Percentiles rank a stretch among this genome's conserved stretches.
Evolutionary conservation across 2,113 vertebrate species (phyloP).

Genomic region (Podocnemis expansa): DNA sequence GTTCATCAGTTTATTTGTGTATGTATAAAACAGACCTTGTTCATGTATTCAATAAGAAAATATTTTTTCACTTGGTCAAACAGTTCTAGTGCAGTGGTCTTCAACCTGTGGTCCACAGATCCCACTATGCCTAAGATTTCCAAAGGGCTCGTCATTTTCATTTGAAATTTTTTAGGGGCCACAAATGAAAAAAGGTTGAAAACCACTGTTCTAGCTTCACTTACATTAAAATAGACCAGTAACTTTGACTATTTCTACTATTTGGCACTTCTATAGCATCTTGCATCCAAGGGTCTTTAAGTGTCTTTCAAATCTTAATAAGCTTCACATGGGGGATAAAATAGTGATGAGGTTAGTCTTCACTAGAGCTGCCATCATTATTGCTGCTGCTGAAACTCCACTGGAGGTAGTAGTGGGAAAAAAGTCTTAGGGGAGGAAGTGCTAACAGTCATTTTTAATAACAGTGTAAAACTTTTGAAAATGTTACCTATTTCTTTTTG

Average conservation of each 20-base stretch:
- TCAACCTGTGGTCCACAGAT: no score
- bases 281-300: not conserved
- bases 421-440: not conserved
- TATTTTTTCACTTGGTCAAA: not conserved
- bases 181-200: no score
- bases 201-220: not conserved
- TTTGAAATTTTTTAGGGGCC: no score
- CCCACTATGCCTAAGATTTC: no score
- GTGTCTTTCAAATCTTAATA: not conserved
- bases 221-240: not conserved
- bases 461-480: not conserved
- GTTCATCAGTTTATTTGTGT: not conserved
- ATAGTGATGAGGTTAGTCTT: not conserved
- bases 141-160: no score
- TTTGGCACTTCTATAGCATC: not conserved
- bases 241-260: not conserved
- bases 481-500: no score
- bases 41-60: not conserved
- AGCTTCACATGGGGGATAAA: not conserved
- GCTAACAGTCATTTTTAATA: not conserved
- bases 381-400: not conserved
- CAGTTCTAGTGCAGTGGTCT: no score
- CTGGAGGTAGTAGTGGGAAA: not conserved
- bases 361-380: not conserved
- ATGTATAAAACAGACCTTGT: not conserved